Base-by-base conservation (phyloP, 2,113 vertebrate species). In the Procavia capensis region DNA sequence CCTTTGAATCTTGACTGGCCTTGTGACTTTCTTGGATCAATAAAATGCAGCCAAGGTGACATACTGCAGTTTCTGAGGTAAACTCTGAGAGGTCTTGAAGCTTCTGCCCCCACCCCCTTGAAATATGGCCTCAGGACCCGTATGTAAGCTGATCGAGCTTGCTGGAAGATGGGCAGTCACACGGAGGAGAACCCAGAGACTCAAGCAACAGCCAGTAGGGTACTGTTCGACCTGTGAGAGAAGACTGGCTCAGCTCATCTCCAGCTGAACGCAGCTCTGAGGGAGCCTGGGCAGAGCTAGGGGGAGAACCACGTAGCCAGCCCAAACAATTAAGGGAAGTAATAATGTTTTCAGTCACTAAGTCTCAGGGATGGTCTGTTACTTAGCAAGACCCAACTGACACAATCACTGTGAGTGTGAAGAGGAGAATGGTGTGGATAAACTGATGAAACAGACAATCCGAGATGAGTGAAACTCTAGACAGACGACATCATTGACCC, bases 401-500 rank as follows among this genome's bases (percentile, higher is more conserved):
- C 16, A 17, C 2, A 10, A 20, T 24, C 13, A 24, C 66, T 45
- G 57, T 50, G 57, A 66, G 8, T 47, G 11, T 72, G 8, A 59
- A 81, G 57, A 47, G 19, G 27, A 68, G 57, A 47, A 9, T 16
- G 27, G 24, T 22, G 36, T 17, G 1, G 6, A 20, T 3, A 4
- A 41, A 34, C 14, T 9, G 19, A n/a, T 59, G n/a, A 61, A 3
- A 34, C 43, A 1, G 34, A 16, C 9, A 8, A 2, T 9, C 57
- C 59, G 45, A 68, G 66, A 76, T 61, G 4, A 63, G 3, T 45
- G 27, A 31, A n/a, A 17, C 2, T 6, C 1, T n/a, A 39, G 16
- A 16, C 29, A 25, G 50, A 24, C 0, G 4, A 24, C 8, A 1
- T 72, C 57, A 5, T 19, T 10, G 68, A 43, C 4, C 16, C 19